Base-by-base conservation (phyloP, 2,888 invertebrate species). In the Cetonia aurata region DNA sequence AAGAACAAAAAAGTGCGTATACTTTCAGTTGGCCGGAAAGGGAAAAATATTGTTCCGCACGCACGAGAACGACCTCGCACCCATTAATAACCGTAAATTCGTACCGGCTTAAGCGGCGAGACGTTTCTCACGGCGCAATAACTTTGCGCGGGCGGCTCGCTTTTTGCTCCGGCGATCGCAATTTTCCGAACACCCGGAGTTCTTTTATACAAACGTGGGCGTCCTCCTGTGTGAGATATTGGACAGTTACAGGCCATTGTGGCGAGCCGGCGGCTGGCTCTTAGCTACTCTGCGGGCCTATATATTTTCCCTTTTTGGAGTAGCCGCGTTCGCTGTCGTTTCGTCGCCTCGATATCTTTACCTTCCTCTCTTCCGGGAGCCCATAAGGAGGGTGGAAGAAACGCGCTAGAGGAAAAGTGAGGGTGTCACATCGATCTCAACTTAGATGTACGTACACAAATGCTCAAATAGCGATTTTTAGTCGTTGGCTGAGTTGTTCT, bases 181-280 rank as follows among this genome's bases (percentile, higher is more conserved):
- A 62, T 62, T 62, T 62, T 33, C 48, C 62, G 48, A 62, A 62
- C 56, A 17, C 46, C 48, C 33, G 48, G 62, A 62, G 33, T 37
- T 60, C 62, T 62, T 62, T 62, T 62, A 62, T 62, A 25, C 25
- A 42, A 62, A 48, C 31, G 62, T 62, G 62, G 62, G 62, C 62
- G 62, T 62, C 33, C 62, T 62, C 48, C 48, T 33, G 62, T 33
- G 62, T 62, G 62, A 62, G 62, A 62, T 62, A 62, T 62, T 62
- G 48, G 62, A 62, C 62, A 62, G 62, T 62, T 62, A 62, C 62
- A 62, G 48, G 62, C 62, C 17, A 48, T 62, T 62, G 62, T 48
- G 62, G 62, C 44, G 46, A 46, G 60, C 31, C 33, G 33, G 55
- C n/a, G n/a, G 42, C 42, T 17, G 50, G 12, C 62, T 62, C 50